Base-by-base conservation (phyloP, 2,888 invertebrate species). In the Xestoiulus laeticollis region DNA sequence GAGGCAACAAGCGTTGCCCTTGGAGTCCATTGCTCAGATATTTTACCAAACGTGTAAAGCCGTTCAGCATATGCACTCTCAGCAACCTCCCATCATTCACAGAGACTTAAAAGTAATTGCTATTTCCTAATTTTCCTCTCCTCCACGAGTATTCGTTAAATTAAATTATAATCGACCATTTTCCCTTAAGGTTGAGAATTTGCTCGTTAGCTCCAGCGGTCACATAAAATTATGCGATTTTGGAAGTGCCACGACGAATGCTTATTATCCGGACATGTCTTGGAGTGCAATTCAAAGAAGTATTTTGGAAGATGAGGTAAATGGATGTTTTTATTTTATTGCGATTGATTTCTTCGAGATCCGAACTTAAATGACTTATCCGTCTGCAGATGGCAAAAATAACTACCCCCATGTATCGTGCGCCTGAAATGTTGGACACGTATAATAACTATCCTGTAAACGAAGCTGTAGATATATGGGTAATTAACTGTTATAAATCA, bases 341-440 rank as follows among this genome's bases (percentile, higher is more conserved):
- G 4, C 32, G 30, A 44, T 19, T 26, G 32, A 5, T 84, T 26
- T n/a, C 0, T 43, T 0, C n/a, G 12, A 32, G 8, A 48, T 48
- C n/a, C 59, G 22, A 22, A 22, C n/a, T n/a, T n/a, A 8, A 59
- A 22, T 22, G 22, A n/a, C 22, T 86, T 48, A 33, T 78, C 84
- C 78, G 44, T 22, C 19, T 91, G 53, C 90, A 94, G 93, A 93
- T 94, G 91, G 91, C 92, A n/a, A 92, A 93, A 89, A 92, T 93
- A 90, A 94, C 94, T 22, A 94, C 94, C 22, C 94, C 94, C 8
- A 94, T 94, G 99, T 99, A 99, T 92, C 94, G 99, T 91, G 96
- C 99, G 0, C 99, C 99, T 44, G 99, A 99, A 94, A 98, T 99
- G 96, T 94, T 99, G 88, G 99, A 99, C 91, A 97, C 98, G 5